Conservation (phyloP, 2,888 invertebrate species). For the Latheticus oryzae region DNA sequence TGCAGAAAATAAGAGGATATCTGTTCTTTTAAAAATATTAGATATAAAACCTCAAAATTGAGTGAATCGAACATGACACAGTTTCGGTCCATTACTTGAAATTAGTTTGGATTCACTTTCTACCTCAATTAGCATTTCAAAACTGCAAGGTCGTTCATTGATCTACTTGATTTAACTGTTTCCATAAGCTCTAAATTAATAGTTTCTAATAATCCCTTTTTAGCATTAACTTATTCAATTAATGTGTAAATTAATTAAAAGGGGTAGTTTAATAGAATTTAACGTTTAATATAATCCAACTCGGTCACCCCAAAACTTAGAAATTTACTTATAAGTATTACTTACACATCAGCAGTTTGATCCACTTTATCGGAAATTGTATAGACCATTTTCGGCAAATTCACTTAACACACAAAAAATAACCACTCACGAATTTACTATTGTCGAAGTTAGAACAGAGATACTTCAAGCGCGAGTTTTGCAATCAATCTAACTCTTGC, state of each 20-base stretch:
- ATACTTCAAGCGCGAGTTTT: conserved; percentile 9
- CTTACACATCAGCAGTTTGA: background rate
- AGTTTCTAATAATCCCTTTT: conserved; percentile 6
- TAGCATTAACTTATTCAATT: conserved; percentile 4
- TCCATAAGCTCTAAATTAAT: background rate
- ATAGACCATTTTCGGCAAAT: conserved; percentile 14
- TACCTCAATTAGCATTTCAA: conserved; percentile 5
- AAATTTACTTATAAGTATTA: no score
- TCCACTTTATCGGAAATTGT: conserved; percentile 16
- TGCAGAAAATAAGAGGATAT: no score
- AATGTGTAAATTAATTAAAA: conserved; percentile 7
- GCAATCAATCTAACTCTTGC: conserved; percentile 30
- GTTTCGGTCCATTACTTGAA: conserved; percentile 12
- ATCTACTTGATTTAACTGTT: conserved; percentile 12
- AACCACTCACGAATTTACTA: no score
- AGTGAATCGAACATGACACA: no score
- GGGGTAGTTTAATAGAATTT: conserved; percentile 2
- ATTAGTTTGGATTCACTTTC: conserved; percentile 8
- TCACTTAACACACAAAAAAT: no score
- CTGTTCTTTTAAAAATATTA: no score
- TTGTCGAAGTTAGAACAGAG: no score
- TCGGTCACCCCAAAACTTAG: no score
- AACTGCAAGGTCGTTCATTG: conserved; percentile 29
- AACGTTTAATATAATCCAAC: no score
- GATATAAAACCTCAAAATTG: no score